Conservation (phyloP, 2,113 vertebrate genomes). For the Urocitellus parryii region DNA sequence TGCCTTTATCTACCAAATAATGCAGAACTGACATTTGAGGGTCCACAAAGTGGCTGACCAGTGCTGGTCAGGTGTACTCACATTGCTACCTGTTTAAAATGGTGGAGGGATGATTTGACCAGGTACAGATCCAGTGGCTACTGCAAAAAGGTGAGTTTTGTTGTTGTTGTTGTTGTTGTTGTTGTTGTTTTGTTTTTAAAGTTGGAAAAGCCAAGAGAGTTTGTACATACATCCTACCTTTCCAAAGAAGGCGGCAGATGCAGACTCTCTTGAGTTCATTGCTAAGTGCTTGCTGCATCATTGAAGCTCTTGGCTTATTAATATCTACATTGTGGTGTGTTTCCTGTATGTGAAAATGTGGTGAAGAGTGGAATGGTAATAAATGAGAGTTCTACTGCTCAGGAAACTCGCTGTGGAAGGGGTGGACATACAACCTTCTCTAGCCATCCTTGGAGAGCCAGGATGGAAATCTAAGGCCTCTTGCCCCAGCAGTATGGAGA, state of each 20-base stretch:
- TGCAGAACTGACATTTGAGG: conserved; percentile 63
- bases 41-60: conserved; percentile 7
- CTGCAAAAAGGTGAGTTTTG: conserved; percentile 18
- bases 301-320: conserved; percentile 90
- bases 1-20: conserved; percentile 75
- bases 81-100: conserved; percentile 65
- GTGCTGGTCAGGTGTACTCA: neutral
- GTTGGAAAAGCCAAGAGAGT: neutral
- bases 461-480: neutral
- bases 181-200: neutral
- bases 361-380: neutral
- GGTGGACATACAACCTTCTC: neutral
- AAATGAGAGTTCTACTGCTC: neutral
- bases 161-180: neutral
- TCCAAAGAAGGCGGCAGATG: conserved; percentile 51
- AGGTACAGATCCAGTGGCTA: conserved; percentile 60
- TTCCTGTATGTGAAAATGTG: conserved; percentile 49
- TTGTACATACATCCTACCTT: conserved; percentile 43
- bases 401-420: neutral
- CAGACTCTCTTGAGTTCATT: conserved; percentile 78
- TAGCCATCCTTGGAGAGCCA: neutral
- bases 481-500: too few relatives aligned
- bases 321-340: conserved; percentile 77
- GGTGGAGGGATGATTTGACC: neutral
- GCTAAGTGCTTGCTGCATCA: conserved; percentile 91